phyloP scores from a whole-genome alignment of 2,888 invertebrate species.

The Branchipolynoe longqiensis region DNA sequence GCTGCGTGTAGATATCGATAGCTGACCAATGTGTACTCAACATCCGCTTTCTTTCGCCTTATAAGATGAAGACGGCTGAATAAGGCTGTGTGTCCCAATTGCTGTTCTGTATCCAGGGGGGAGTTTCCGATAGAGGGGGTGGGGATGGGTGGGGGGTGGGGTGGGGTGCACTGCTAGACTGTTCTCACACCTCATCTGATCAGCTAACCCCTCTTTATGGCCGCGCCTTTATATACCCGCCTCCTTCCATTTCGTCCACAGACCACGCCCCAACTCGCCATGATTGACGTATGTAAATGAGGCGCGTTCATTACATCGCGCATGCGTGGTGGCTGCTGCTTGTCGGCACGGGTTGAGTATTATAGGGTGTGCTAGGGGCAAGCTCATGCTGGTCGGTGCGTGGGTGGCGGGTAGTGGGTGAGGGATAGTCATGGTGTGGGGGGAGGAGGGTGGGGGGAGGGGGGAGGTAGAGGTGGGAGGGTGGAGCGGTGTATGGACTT shows the following conservation, averaged over 20 bases:
- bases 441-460: neutral
- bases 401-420: neutral
- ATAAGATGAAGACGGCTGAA: too few relatives aligned
- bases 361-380: neutral
- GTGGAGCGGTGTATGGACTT: too few relatives aligned
- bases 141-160: too few relatives aligned
- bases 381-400: neutral
- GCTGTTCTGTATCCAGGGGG: too few relatives aligned
- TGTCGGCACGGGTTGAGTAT: neutral
- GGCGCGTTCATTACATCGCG: neutral
- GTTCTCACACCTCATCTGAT: neutral
- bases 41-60: neutral
- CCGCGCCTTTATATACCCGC: conserved; percentile 18
- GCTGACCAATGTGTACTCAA: neutral
- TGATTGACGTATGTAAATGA: conserved; percentile 40
- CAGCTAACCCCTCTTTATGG: neutral
- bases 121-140: too few relatives aligned
- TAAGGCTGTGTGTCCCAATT: too few relatives aligned
- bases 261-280: conserved; percentile 6
- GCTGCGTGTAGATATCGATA: too few relatives aligned
- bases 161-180: neutral
- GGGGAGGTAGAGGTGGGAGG: neutral
- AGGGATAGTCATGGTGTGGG: neutral
- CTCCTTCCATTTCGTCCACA: neutral
- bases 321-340: neutral